Evolutionary conservation across 1,140 invertebrate genomes (phyloP).

Genomic region (Lordiphosa collinella): DNA sequence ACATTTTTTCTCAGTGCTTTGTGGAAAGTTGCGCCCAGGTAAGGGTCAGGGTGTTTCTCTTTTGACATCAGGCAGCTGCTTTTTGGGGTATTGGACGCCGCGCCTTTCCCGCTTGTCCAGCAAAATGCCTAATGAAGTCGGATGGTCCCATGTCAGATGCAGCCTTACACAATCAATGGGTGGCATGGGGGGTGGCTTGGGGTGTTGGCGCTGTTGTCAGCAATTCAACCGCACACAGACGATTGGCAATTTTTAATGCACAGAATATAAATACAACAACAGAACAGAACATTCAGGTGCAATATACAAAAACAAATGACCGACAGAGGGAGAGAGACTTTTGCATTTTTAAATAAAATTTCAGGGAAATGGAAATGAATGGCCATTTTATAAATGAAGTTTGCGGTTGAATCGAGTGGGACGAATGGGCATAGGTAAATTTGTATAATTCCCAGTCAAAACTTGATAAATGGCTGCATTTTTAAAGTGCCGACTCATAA

Average conservation of each 20-base stretch:
- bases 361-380: background rate
- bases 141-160: constrained; percentile 14
- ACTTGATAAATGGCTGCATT: constrained; percentile 16
- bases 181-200: background rate
- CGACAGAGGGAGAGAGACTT: constrained; percentile 13
- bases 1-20: too few species aligned
- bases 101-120: constrained; percentile 3
- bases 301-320: constrained; percentile 18
- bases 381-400: constrained; percentile 13
- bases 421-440: background rate
- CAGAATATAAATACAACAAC: background rate
- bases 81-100: background rate
- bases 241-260: constrained; percentile 39
- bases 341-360: constrained; percentile 26
- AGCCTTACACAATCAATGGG: constrained; percentile 10
- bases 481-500: constrained; percentile 1
- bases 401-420: constrained; percentile 5
- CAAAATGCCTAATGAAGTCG: constrained; percentile 40
- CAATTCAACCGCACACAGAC: constrained; percentile 45
- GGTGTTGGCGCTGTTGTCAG: constrained; percentile 15
- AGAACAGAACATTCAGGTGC: constrained; percentile 35
- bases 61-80: constrained; percentile 3
- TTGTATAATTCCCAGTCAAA: constrained; percentile 1
- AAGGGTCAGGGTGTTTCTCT: background rate
- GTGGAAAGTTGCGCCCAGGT: too few species aligned